Evolutionary conservation across 1,140 invertebrate genomes (phyloP).

Genomic region (Popillia japonica): DNA sequence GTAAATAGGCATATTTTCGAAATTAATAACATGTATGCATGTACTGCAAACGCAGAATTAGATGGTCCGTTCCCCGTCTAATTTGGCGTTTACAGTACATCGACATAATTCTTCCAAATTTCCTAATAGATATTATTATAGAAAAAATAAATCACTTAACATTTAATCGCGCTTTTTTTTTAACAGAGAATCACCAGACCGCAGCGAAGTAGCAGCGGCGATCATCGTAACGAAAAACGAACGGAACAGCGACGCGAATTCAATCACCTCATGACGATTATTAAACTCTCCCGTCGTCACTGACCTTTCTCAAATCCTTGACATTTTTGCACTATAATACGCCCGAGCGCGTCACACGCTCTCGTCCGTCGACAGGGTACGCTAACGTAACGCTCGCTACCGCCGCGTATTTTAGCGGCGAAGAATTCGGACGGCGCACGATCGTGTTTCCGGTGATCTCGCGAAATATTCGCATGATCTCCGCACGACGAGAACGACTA

Average conservation of each 20-base stretch:
- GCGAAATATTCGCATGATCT: not conserved
- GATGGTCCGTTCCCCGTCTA: too few species aligned
- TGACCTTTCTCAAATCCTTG: slow-evolving; percentile 18
- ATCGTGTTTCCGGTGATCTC: not conserved
- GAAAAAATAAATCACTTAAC: too few species aligned
- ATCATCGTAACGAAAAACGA: not conserved
- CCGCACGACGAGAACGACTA: not conserved
- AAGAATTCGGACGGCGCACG: not conserved
- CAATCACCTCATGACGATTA: slow-evolving; percentile 15
- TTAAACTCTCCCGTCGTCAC: not conserved
- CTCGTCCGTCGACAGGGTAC: not conserved
- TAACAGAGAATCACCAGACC: slow-evolving; percentile 42
- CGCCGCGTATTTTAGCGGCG: not conserved
- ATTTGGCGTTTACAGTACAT: too few species aligned
- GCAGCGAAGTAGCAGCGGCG: not conserved
- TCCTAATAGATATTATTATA: too few species aligned
- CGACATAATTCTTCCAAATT: too few species aligned
- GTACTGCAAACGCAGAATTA: too few species aligned
- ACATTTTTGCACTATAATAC: slow-evolving; percentile 9
- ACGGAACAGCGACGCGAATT: not conserved
- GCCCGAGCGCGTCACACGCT: not conserved
- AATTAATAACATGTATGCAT: too few species aligned
- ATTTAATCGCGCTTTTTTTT: too few species aligned
- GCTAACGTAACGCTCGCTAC: not conserved
- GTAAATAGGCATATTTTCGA: too few species aligned